Base-by-base conservation (phyloP, 2,113 vertebrate species). In the Nanorana parkeri region DNA sequence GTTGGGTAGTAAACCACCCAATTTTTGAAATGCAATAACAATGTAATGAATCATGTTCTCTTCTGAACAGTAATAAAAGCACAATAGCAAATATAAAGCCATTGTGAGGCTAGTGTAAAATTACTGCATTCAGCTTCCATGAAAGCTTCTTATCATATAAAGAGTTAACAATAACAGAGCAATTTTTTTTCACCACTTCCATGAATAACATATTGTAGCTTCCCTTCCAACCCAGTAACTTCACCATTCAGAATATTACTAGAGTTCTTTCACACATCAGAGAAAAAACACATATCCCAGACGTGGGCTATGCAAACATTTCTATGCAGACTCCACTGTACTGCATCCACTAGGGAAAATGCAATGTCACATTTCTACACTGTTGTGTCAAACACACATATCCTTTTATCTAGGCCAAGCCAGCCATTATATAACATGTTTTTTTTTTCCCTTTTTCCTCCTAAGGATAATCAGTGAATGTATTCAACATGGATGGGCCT, bases 181-280 rank as follows among this genome's bases (percentile, higher is more conserved):
- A 36, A 3, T 36, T 36, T 47, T 36, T 56, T 58, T 17, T 71
- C 6, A 41, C 2, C 2, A 6, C 28, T 36, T 17, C 28, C 36
- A 6, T 41, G 72, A 63, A 24, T n/a, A 41, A 36, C 58, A 58
- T 74, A 60, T 58, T 60, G 54, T 23, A 58, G 56, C 28, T 75
- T 5, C 28, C 16, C 72, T 75, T 61, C 55, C 29, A 60, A 29
- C 55, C 55, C 72, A 75, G 36, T 74, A 74, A 29, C 32, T 36
- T 74, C 55, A 15, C 54, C 17, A 60, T 32, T 29, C 28, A 36
- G 55, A 52, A 2, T 17, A 69, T 2, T 15, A 11, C 3, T 69
- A 26, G 68, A 73, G 56, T 74, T 75, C 29, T 24, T 75, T 75
- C 72, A 47, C 72, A 75, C 56, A 60, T 75, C 29, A 75, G 55